These are phyloP conservation scores for Cheilosia impressa DNA, from an alignment of 2,888 invertebrate genomes.

Conservation along the genomic window DNA sequence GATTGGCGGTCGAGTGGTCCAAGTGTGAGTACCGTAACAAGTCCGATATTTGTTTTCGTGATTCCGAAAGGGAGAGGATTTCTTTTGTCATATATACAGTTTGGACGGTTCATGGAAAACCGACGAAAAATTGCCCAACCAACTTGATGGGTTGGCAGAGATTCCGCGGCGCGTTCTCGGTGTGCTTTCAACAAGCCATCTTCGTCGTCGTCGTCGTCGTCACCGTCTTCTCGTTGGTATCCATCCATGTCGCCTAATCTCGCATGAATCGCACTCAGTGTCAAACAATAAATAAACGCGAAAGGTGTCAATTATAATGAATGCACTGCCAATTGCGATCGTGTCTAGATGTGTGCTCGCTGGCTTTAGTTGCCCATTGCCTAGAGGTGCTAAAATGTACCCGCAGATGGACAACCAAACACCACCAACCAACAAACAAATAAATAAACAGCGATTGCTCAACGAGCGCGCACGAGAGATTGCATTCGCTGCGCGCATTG, in stretches of 20 bases:
- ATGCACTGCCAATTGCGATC: conserved; percentile 76
- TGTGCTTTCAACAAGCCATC: conserved; percentile 9
- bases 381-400: conserved; percentile 61
- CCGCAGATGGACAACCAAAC: conserved; percentile 68
- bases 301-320: conserved; percentile 76
- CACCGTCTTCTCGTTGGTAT: conserved; percentile 22
- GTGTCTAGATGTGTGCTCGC: conserved; percentile 54
- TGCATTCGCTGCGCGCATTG: conserved; percentile 43
- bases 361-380: conserved; percentile 40
- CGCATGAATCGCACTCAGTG: conserved; percentile 72
- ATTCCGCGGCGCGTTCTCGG: conserved; percentile 1
- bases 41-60: conserved; percentile 54
- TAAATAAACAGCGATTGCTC: conserved; percentile 58
- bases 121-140: conserved; percentile 16
- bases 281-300: conserved; percentile 76
- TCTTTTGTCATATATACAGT: background rate
- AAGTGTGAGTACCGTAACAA: conserved; percentile 57
- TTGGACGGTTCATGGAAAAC: conserved; percentile 2
- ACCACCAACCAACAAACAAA: background rate
- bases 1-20: conserved; percentile 35
- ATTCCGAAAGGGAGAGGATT: conserved; percentile 57
- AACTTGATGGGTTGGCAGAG: conserved; percentile 21
- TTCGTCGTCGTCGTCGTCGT: background rate
- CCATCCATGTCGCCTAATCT: conserved; percentile 69
- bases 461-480: conserved; percentile 44